Evolutionary conservation across 2,797 vertebrate species (phyloP), one percentile per base, ranked within the genome.

Genomic region (Microchirus variegatus): DNA sequence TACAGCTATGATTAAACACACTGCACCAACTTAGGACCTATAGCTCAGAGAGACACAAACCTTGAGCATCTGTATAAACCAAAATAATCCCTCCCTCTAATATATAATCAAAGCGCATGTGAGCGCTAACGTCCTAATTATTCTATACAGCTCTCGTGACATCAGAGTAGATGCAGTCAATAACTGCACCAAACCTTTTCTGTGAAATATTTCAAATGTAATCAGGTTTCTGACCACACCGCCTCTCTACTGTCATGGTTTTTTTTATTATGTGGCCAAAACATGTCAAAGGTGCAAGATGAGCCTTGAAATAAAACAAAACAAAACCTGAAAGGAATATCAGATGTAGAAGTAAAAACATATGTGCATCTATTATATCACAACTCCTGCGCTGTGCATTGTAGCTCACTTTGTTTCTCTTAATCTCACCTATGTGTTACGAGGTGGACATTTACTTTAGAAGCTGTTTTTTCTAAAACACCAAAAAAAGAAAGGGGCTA

Each of bases 1-100:
- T 64, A 75, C 56, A 77, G 86, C 75, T 69, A 81, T 90, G 87
- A 91, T 91, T 89, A 89, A 91, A 91, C 84, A 89, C 59, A 60
- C 83, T 73, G 79, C 70, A 80, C 69, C 35, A 53, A 80, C 61
- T 43, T 63, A 59, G 70, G 72, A 75, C 83, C 57, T 77, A 81
- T 66, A 86, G 71, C 71, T 72, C 67, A 71, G 22, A 67, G 16
- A 75, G 38, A 71, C 72, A 63, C 49, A 41, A 66, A 67, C 45
- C 61, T 46, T 69, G 41, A 62, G 67, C 48, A 74, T 78, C 56
- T 70, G 44, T 77, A 79, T 73, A 65, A 26, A 53, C 66, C 49
- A 81, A 76, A 76, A 82, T 75, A 31, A 66, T 78, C 61, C 56
- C 47, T 47, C 5, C 57, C 59, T 52, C 63, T 70, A 58, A 63